A percentile compares a stretch with the other conserved stretches of the same genome.
These are phyloP conservation scores for Sinosuthora webbiana DNA, from an alignment of 2,113 vertebrate genomes.

Conservation along the genomic window DNA sequence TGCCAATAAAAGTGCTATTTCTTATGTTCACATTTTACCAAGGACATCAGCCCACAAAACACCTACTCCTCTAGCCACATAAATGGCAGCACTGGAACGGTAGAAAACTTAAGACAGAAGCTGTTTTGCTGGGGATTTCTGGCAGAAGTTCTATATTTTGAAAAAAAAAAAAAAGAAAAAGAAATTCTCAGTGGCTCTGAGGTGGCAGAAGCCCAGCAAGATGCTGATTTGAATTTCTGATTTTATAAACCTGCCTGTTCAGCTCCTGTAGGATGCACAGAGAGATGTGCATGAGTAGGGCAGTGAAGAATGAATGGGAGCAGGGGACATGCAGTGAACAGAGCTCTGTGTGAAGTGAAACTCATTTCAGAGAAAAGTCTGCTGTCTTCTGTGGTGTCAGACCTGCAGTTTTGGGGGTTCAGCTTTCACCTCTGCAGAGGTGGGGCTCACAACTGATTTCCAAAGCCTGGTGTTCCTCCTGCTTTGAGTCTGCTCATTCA, in stretches of 20 bases:
- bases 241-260: not conserved
- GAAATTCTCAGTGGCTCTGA: not conserved
- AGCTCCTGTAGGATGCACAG: not conserved
- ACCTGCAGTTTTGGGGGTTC: not conserved
- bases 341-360: not conserved
- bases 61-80: not conserved
- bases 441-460: not conserved
- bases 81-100: not conserved
- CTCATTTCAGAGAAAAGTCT: not conserved
- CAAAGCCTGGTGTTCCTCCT: not conserved
- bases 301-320: not conserved
- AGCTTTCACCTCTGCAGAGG: not conserved
- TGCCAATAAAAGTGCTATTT: slow-evolving; percentile 36
- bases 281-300: not conserved
- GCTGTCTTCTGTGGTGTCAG: not conserved
- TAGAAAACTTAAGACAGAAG: not conserved
- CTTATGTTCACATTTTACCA: slow-evolving; percentile 40
- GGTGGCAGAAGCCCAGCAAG: not conserved
- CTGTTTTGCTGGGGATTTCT: slow-evolving; percentile 4
- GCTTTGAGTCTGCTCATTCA: not conserved
- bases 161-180: not conserved
- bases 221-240: not conserved
- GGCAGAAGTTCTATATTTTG: not conserved
- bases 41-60: slow-evolving; percentile 15
- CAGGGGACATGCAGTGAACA: not conserved